A percentile compares a stretch with the other conserved stretches of the same genome.
These are phyloP conservation scores for Scaptomyza flava DNA, from an alignment of 2,888 invertebrate genomes.

Conservation along the genomic window DNA sequence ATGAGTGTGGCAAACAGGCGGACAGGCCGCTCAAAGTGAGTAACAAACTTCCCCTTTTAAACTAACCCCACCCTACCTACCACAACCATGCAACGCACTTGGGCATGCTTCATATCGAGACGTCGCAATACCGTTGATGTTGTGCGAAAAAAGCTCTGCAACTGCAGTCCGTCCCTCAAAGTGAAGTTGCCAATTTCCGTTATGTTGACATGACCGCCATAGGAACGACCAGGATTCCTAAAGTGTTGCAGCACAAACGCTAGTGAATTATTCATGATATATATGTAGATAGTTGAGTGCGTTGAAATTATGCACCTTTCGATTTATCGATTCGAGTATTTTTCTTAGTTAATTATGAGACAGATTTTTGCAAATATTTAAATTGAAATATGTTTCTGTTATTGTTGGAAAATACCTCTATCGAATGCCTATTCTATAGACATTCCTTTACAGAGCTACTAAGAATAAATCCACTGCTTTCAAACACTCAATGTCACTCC, in stretches of 20 bases:
- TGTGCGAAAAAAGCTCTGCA: slow-evolving; percentile 76
- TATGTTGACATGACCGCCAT: slow-evolving; percentile 85
- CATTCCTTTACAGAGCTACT: neutral
- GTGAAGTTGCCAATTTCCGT: slow-evolving; percentile 85
- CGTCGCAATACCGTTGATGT: slow-evolving; percentile 82
- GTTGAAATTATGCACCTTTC: neutral
- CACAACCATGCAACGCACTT: slow-evolving; percentile 86
- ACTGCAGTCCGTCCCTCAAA: slow-evolving; percentile 72
- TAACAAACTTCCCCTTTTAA: neutral
- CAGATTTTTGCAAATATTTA: neutral
- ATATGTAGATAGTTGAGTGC: neutral
- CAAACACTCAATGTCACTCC: slow-evolving; percentile 28
- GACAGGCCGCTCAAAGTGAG: neutral
- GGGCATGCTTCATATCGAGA: slow-evolving; percentile 86
- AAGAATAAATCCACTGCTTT: slow-evolving; percentile 6
- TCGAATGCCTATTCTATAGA: neutral
- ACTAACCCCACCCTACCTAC: slow-evolving; percentile 68
- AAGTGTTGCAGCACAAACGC: neutral
- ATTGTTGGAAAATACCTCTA: neutral
- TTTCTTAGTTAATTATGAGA: neutral
- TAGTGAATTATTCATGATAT: too few relatives aligned
- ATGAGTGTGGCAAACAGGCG: neutral
- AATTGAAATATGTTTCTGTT: neutral
- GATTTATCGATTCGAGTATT: neutral
- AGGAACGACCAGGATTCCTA: slow-evolving; percentile 86